phyloP scores from a whole-genome alignment of 2,797 vertebrate species.

The Rhincodon typus region DNA sequence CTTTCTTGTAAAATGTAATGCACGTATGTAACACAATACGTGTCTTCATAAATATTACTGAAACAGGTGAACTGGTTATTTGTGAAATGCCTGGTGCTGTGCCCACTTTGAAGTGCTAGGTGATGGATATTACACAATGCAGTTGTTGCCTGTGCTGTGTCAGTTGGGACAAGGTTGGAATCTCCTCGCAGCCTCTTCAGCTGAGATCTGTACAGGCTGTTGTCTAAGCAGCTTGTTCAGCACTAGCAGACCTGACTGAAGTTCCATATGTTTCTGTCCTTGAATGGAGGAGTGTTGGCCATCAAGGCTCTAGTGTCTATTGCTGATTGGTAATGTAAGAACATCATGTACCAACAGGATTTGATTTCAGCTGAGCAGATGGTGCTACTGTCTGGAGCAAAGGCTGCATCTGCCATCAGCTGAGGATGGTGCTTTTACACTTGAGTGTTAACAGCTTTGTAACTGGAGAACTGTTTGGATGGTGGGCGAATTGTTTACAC shows the following conservation, averaged over 20 bases:
- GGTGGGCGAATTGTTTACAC: not conserved
- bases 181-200: not conserved
- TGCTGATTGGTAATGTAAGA: not conserved
- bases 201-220: not conserved
- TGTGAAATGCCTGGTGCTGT: not conserved
- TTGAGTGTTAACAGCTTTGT: not conserved
- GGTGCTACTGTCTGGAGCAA: not conserved
- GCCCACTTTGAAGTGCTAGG: not conserved
- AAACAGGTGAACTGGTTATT: not conserved
- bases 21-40: too few relatives aligned
- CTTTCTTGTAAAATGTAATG: not conserved
- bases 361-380: conserved; percentile 3
- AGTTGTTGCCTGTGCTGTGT: not conserved
- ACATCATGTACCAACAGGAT: not conserved
- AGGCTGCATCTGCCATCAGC: not conserved
- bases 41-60: too few relatives aligned
- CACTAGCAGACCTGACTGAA: not conserved
- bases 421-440: not conserved
- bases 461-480: not conserved
- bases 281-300: not conserved
- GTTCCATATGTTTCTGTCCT: not conserved
- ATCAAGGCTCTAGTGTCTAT: not conserved
- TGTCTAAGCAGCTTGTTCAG: not conserved
- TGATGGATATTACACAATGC: not conserved
- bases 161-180: not conserved